phyloP scores from a whole-genome alignment of 2,113 vertebrate species.

The Natator depressus region DNA sequence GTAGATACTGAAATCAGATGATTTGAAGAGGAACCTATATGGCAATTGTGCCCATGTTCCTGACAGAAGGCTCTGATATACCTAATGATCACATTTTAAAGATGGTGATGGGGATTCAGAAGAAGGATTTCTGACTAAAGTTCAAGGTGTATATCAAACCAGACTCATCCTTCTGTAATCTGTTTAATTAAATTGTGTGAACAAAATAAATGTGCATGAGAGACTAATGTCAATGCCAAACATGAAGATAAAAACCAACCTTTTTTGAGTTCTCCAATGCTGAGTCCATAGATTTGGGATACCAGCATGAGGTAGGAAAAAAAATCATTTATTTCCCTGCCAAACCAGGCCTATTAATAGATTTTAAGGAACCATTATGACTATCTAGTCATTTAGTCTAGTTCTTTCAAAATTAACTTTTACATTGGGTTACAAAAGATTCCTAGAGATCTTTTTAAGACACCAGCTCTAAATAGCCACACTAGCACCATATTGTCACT shows the following conservation, averaged over 20 bases:
- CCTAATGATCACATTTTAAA: neutral
- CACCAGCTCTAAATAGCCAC: neutral
- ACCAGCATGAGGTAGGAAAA: neutral
- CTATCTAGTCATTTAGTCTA: neutral
- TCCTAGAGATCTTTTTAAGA: neutral
- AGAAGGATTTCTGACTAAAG: neutral
- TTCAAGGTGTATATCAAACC: neutral
- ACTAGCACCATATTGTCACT: neutral
- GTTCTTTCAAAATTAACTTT: neutral
- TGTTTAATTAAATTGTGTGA: neutral
- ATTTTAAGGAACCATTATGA: neutral
- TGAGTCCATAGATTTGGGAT: conserved; percentile 11
- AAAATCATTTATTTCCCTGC: neutral
- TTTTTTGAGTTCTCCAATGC: neutral
- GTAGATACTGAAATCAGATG: neutral
- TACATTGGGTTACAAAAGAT: neutral
- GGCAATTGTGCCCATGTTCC: neutral
- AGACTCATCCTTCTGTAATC: neutral
- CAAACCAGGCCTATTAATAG: neutral
- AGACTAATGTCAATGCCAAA: accelerated
- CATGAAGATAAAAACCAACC: neutral
- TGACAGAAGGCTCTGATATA: neutral
- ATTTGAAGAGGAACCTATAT: neutral
- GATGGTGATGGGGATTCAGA: neutral
- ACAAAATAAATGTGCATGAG: neutral